phyloP scores from a whole-genome alignment of 2,888 invertebrate species.

The Neocrepidodera transversa region DNA sequence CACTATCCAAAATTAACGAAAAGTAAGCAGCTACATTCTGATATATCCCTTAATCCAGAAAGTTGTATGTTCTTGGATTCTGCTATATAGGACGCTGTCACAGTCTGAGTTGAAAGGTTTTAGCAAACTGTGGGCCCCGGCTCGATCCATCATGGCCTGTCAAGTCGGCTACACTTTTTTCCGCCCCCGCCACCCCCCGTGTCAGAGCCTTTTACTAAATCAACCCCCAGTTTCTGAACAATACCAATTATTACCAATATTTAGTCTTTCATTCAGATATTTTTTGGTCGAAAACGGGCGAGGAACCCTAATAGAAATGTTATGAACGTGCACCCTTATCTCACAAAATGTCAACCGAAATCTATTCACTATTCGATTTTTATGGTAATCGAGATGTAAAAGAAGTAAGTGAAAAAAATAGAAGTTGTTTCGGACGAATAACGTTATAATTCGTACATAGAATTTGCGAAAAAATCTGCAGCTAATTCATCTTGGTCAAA shows the following conservation, averaged over 20 bases:
- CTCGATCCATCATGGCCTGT: slow-evolving; percentile 63
- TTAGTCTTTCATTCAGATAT: slow-evolving; percentile 44
- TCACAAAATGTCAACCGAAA: slow-evolving; percentile 23
- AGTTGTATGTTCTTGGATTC: slow-evolving; percentile 42
- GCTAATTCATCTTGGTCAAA: slow-evolving; percentile 21
- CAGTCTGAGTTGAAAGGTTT: slow-evolving; percentile 58
- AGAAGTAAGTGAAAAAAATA: slow-evolving; percentile 14
- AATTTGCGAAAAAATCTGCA: slow-evolving; percentile 2
- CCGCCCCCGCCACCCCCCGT: slow-evolving; percentile 56
- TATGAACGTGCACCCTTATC: slow-evolving; percentile 34
- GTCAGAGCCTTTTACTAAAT: slow-evolving; percentile 50
- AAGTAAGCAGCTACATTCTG: slow-evolving; percentile 39
- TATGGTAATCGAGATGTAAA: slow-evolving; percentile 26
- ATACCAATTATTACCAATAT: slow-evolving; percentile 52
- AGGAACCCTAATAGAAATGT: slow-evolving; percentile 37
- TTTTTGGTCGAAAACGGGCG: slow-evolving; percentile 32
- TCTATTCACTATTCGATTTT: slow-evolving; percentile 26
- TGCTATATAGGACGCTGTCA: slow-evolving; percentile 50
- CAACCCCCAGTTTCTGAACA: slow-evolving; percentile 51
- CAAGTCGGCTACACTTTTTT: slow-evolving; percentile 61
- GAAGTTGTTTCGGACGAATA: slow-evolving; percentile 19
- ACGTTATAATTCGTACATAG: slow-evolving; percentile 22
- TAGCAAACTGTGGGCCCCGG: slow-evolving; percentile 58
- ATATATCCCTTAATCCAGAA: slow-evolving; percentile 41
- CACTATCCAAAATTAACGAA: slow-evolving; percentile 30